Percentiles rank a stretch among this genome's conserved stretches.
These are phyloP conservation scores for Meda fulgida DNA, from an alignment of 2,797 vertebrate species.

Conservation along the genomic window DNA sequence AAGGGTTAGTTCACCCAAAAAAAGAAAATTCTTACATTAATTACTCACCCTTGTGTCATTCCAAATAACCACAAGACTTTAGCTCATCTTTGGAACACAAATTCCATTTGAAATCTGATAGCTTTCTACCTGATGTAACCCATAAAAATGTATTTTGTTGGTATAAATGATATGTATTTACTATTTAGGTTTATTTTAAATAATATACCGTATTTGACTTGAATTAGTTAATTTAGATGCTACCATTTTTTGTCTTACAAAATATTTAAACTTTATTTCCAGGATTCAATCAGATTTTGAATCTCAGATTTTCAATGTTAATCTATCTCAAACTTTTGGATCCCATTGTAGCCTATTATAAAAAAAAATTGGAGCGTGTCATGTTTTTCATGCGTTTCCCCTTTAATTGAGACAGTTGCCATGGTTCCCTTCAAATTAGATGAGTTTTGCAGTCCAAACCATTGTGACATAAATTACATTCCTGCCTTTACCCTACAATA, in stretches of 20 bases:
- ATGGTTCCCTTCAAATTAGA: constrained; percentile 5
- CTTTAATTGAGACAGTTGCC: constrained; percentile 12
- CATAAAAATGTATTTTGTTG: neutral
- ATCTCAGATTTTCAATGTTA: neutral
- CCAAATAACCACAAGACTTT: too few relatives aligned
- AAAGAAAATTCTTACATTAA: too few relatives aligned
- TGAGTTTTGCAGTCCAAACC: constrained; percentile 1
- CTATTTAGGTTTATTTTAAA: neutral
- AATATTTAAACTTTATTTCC: neutral
- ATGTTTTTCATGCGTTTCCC: neutral
- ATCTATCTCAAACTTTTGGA: neutral
- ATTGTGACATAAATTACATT: neutral
- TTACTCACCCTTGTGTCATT: too few relatives aligned
- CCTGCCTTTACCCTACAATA: neutral
- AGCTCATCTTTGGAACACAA: too few relatives aligned
- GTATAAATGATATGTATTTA: neutral
- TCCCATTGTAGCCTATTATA: neutral
- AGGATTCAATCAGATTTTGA: neutral
- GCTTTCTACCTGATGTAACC: neutral
- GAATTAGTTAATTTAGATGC: neutral
- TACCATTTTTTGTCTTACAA: neutral
- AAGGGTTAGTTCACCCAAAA: neutral
- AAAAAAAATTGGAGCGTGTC: neutral
- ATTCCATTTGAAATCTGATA: too few relatives aligned
- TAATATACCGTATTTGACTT: neutral